A percentile compares a stretch with the other conserved stretches of the same genome.
Conservation (phyloP, 2,113 vertebrate genomes). For the Vireo altiloquus region DNA sequence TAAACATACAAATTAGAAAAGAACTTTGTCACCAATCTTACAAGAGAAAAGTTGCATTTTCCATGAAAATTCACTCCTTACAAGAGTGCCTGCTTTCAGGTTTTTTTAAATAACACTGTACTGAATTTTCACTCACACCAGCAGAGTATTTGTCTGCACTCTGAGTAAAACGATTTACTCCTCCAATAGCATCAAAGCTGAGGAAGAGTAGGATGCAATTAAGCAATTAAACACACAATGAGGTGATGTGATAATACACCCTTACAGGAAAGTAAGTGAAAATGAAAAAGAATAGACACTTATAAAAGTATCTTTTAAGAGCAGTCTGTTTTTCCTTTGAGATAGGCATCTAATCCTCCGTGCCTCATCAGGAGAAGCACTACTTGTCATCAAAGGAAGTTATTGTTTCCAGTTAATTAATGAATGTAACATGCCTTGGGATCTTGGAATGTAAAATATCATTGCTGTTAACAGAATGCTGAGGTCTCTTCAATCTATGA, state of each 20-base stretch:
- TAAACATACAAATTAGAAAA: not conserved
- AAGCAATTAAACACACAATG: not conserved
- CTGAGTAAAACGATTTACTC: not conserved
- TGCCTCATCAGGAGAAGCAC: constrained; percentile 22
- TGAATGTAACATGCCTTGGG: not conserved
- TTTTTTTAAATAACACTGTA: not conserved
- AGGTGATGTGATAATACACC: not conserved
- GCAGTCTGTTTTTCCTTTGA: not conserved
- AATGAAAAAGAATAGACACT: not conserved
- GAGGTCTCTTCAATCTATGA: constrained; percentile 3
- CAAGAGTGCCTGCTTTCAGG: not conserved
- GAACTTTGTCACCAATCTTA: not conserved
- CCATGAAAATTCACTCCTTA: not conserved
- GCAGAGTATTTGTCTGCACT: not conserved
- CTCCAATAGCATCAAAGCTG: not conserved
- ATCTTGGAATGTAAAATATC: not conserved
- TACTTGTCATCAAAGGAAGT: constrained; percentile 49
- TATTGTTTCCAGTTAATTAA: constrained; percentile 47
- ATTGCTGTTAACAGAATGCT: not conserved
- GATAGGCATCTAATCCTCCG: constrained; percentile 17
- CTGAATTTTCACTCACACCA: not conserved
- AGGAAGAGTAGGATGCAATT: not conserved
- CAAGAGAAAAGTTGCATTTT: not conserved
- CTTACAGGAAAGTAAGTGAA: not conserved
- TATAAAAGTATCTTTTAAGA: not conserved